Conservation (phyloP, 2,888 invertebrate genomes). For the Heliothis peltigera region DNA sequence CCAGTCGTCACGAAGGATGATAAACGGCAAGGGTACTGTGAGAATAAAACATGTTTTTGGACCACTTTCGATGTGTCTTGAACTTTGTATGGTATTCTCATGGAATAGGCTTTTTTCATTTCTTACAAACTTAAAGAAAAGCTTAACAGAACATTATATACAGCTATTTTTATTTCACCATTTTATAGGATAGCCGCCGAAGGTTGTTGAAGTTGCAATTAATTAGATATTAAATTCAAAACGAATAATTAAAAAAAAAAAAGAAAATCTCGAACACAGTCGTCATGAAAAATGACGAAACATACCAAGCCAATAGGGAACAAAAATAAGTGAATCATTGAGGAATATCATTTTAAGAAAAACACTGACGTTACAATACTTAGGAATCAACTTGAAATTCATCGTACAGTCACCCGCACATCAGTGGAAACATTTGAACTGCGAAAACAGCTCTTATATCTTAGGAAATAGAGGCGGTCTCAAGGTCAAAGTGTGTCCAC, state of each 20-base stretch:
- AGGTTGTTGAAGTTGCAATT: no score
- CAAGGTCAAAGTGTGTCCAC: no score
- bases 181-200: no score
- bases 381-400: not conserved
- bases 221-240: no score
- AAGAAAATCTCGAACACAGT: not conserved
- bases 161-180: no score
- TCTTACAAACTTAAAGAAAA: no score
- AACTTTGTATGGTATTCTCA: not conserved
- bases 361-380: not conserved
- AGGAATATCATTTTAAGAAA: not conserved
- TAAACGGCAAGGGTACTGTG: conserved; percentile 5
- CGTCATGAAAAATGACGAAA: conserved; percentile 12
- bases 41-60: not conserved
- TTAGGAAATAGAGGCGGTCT: no score
- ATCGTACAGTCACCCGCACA: no score
- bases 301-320: conserved; percentile 1
- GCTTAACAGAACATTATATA: no score
- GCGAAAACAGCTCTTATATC: no score
- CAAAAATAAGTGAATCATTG: conserved; percentile 6
- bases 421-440: no score
- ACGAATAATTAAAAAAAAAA: no score
- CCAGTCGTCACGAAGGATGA: conserved; percentile 14
- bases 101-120: not conserved
- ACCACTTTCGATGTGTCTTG: not conserved